These are phyloP conservation scores for Drosophila nigromelanica DNA, from an alignment of 1,140 invertebrate species.

Conservation along the genomic window DNA sequence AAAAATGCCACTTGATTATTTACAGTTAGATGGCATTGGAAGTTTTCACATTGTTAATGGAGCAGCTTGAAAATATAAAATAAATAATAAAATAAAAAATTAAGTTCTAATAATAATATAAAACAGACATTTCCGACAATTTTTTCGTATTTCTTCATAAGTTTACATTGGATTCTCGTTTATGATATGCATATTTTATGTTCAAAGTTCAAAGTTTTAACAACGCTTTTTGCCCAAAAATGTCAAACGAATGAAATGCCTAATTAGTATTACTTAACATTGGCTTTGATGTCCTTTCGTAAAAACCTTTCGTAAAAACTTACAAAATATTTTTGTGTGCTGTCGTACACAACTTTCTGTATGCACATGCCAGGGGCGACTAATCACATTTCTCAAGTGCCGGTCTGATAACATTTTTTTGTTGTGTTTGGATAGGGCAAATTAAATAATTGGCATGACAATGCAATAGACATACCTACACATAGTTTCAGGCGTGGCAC, in stretches of 20 bases:
- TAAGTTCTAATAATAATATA: too few species aligned
- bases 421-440: slow-evolving; percentile 57
- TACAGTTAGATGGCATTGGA: background rate
- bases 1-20: background rate
- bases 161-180: too few species aligned
- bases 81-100: too few species aligned
- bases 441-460: slow-evolving; percentile 81
- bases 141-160: too few species aligned
- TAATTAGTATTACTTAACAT: slow-evolving; percentile 18
- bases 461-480: slow-evolving; percentile 41
- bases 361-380: slow-evolving; percentile 27
- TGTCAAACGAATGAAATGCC: background rate
- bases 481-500: slow-evolving; percentile 46
- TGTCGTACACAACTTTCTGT: background rate
- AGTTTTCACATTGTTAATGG: too few species aligned
- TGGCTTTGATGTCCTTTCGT: slow-evolving; percentile 35
- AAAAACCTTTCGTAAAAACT: slow-evolving; percentile 5
- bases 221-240: background rate
- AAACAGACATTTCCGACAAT: background rate
- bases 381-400: slow-evolving; percentile 59
- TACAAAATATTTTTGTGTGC: slow-evolving; percentile 16
- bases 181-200: too few species aligned
- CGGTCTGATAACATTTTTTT: slow-evolving; percentile 18
- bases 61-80: background rate
- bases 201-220: background rate